These are phyloP conservation scores for Myathropa florea DNA, from an alignment of 2,888 invertebrate genomes.

Conservation along the genomic window DNA sequence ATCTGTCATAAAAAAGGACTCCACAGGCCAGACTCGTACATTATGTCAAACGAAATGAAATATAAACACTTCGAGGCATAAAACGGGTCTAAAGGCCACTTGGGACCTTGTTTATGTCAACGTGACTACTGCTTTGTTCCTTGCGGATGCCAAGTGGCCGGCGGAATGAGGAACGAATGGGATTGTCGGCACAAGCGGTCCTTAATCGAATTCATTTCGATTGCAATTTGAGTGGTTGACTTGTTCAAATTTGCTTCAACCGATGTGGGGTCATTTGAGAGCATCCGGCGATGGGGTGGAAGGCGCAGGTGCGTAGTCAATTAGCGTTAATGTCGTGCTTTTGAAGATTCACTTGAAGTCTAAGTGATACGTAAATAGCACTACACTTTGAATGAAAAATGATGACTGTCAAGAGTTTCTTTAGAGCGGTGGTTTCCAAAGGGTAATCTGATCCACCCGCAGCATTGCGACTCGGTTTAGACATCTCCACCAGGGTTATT, in stretches of 20 bases:
- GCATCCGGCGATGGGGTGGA: neutral
- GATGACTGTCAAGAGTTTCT: too few relatives aligned
- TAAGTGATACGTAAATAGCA: neutral
- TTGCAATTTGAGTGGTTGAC: constrained; percentile 55
- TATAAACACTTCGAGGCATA: constrained; percentile 60
- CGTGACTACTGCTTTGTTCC: constrained; percentile 66
- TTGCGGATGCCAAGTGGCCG: constrained; percentile 28
- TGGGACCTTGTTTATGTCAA: constrained; percentile 81
- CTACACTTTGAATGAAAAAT: too few relatives aligned
- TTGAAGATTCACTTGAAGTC: neutral
- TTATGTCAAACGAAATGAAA: constrained; percentile 65
- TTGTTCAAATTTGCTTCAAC: constrained; percentile 29
- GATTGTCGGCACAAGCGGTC: constrained; percentile 48
- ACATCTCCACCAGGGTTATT: too few relatives aligned
- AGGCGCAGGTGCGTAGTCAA: neutral
- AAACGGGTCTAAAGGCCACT: constrained; percentile 77
- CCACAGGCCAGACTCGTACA: constrained; percentile 14
- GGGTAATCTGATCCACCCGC: too few relatives aligned
- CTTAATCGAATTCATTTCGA: constrained; percentile 66
- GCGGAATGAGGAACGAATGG: constrained; percentile 25
- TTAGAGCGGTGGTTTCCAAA: too few relatives aligned
- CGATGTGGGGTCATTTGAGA: constrained; percentile 11
- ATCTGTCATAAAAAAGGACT: constrained; percentile 79
- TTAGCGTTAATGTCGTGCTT: neutral
- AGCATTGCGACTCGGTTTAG: too few relatives aligned